Evolutionary conservation across 1,140 invertebrate genomes (phyloP).

Genomic region (Drosophila ambigua): DNA sequence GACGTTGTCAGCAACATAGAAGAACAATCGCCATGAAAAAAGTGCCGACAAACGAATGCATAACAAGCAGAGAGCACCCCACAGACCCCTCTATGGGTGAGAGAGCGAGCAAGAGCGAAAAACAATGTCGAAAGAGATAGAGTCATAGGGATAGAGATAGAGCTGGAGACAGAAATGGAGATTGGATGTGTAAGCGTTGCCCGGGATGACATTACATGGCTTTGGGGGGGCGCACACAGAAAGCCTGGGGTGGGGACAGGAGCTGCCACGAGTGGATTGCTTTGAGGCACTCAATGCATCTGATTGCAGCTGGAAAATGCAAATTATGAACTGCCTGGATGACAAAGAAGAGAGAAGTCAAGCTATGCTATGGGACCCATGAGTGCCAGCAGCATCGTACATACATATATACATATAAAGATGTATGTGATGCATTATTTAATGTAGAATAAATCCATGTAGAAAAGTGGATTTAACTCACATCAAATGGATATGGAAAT

Average conservation of each 20-base stretch:
- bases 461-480: too few relatives aligned
- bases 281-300: slow-evolving; percentile 30
- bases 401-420: too few relatives aligned
- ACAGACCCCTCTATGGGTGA: neutral
- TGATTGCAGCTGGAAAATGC: slow-evolving; percentile 29
- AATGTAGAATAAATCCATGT: too few relatives aligned
- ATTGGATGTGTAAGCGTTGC: slow-evolving; percentile 34
- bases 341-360: slow-evolving; percentile 10
- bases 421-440: too few relatives aligned
- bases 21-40: slow-evolving; percentile 69
- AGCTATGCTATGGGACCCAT: too few relatives aligned
- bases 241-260: neutral
- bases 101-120: slow-evolving; percentile 1
- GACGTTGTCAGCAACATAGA: slow-evolving; percentile 73
- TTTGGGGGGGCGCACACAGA: neutral
- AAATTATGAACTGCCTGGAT: slow-evolving; percentile 16
- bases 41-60: slow-evolving; percentile 81
- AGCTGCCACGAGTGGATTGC: slow-evolving; percentile 21
- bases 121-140: too few relatives aligned
- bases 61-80: slow-evolving; percentile 56
- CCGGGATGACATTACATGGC: slow-evolving; percentile 20
- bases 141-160: too few relatives aligned
- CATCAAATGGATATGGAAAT: too few relatives aligned
- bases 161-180: slow-evolving; percentile 10
- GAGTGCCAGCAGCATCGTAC: neutral